Percentiles rank a stretch among this genome's conserved stretches.
phyloP scores from a whole-genome alignment of 2,113 vertebrate species.

The Syngnathus floridae region DNA sequence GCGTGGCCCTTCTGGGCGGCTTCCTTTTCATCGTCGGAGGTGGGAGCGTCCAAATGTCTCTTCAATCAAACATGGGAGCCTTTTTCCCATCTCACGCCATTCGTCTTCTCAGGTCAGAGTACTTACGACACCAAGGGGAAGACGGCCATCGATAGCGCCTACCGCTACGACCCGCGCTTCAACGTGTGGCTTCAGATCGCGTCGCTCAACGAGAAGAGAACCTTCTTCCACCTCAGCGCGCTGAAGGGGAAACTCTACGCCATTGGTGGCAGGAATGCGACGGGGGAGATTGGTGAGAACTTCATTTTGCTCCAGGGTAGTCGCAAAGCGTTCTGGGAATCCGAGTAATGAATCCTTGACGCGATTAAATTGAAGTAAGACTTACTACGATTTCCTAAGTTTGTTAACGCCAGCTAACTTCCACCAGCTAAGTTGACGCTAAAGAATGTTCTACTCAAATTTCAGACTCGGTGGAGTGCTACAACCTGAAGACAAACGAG shows the following conservation, averaged over 20 bases:
- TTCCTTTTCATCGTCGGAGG: conserved; percentile 79
- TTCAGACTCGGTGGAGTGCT: conserved; percentile 73
- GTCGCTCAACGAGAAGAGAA: conserved; percentile 76
- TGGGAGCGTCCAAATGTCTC: conserved; percentile 28
- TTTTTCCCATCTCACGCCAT: no score
- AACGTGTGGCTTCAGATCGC: conserved; percentile 75
- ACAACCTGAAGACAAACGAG: conserved; percentile 73
- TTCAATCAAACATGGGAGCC: no score
- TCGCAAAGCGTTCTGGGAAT: background rate
- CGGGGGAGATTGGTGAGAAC: conserved; percentile 71
- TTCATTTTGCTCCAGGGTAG: background rate
- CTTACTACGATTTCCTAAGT: no score
- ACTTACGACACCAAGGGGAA: conserved; percentile 81
- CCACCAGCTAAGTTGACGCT: background rate
- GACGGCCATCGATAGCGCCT: conserved; percentile 75
- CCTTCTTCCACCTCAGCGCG: conserved; percentile 77
- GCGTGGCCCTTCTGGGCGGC: conserved; percentile 72
- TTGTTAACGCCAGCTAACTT: no score
- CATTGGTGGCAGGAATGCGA: conserved; percentile 71
- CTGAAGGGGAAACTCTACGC: conserved; percentile 72
- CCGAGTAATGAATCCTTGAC: no score
- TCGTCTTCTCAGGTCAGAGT: conserved; percentile 62
- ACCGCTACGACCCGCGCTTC: conserved; percentile 76
- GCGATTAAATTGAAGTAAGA: no score
- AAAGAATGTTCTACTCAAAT: background rate